Conservation (phyloP, 1,140 invertebrate species). For the Euschistus heros region DNA sequence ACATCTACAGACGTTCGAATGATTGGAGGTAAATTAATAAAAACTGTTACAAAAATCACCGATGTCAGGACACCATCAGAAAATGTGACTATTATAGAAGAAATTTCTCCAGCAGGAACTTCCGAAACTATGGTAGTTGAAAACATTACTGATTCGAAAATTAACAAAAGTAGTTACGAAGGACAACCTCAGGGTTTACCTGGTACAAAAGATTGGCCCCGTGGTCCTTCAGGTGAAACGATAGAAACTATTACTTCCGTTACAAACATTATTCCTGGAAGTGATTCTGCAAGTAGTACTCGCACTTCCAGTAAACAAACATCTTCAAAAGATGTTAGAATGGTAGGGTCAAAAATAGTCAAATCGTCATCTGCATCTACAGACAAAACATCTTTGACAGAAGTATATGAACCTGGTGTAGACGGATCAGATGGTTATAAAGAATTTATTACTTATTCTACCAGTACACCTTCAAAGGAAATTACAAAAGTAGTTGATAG, state of each 20-base stretch:
- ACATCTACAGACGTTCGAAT: constrained; percentile 3
- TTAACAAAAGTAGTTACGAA: too few species aligned
- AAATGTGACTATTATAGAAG: background rate
- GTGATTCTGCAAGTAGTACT: background rate
- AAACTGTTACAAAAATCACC: background rate
- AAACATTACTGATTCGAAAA: too few species aligned
- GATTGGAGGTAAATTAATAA: constrained; percentile 25
- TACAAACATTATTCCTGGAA: background rate
- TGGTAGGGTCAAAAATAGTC: constrained; percentile 27
- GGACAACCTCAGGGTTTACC: too few species aligned
- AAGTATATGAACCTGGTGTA: background rate
- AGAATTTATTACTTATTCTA: too few species aligned
- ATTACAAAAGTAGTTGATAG: too few species aligned
- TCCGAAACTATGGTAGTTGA: too few species aligned
- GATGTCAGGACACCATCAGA: too few species aligned
- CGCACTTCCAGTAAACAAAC: background rate
- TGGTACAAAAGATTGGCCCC: background rate
- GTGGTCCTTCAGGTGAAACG: background rate
- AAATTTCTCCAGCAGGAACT: background rate
- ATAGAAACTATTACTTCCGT: background rate
- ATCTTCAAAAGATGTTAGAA: constrained; percentile 13
- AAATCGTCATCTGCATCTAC: constrained; percentile 15
- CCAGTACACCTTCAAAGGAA: background rate
- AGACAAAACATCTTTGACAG: background rate
- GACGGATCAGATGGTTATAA: background rate